A percentile compares a stretch with the other conserved stretches of the same genome.
phyloP scores from a whole-genome alignment of 2,113 vertebrate species.

The Phasianus colchicus region DNA sequence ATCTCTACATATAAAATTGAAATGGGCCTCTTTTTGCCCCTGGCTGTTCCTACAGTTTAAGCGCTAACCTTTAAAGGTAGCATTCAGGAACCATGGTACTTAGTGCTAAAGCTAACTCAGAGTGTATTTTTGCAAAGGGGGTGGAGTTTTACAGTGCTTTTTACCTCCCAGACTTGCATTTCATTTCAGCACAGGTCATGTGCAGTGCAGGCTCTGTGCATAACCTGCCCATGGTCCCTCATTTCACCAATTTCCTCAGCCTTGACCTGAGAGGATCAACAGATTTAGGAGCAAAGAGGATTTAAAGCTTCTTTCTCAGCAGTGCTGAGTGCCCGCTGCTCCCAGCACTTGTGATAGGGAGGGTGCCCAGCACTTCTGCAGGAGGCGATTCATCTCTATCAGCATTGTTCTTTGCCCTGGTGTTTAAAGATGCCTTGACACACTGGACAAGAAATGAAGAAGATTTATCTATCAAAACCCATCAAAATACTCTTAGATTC shows the following conservation, averaged over 20 bases:
- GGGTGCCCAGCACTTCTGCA: not conserved
- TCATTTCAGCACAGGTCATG: not conserved
- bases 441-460: not conserved
- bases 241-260: not conserved
- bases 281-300: not conserved
- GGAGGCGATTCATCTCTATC: not conserved
- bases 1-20: constrained; percentile 62
- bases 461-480: not conserved
- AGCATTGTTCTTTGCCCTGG: not conserved
- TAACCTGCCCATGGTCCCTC: not conserved
- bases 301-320: not conserved
- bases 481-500: not conserved
- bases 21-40: constrained; percentile 61
- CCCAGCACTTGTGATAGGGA: not conserved
- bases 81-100: constrained; percentile 63
- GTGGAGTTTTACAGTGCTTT: not conserved
- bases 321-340: not conserved
- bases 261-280: not conserved
- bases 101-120: constrained; percentile 35
- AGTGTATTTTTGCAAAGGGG: not conserved
- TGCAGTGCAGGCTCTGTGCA: not conserved
- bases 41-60: constrained; percentile 64
- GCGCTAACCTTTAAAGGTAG: constrained; percentile 66
- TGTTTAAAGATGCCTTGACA: constrained; percentile 13
- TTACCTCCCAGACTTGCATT: constrained; percentile 36